Conservation (phyloP, 2,797 vertebrate species). For the Falco cherrug region DNA sequence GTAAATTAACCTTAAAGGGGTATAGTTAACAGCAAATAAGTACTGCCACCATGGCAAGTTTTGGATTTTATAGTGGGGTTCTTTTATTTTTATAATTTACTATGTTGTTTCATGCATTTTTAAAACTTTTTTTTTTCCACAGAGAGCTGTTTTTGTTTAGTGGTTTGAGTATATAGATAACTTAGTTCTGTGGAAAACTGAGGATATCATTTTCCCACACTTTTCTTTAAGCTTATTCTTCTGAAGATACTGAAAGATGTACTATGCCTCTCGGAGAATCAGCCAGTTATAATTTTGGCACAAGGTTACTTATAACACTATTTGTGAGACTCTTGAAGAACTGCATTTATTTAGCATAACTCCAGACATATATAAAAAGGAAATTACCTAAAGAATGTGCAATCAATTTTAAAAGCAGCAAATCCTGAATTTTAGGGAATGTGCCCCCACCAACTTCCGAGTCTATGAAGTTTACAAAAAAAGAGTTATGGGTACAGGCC, state of each 20-base stretch:
- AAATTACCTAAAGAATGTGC: background rate
- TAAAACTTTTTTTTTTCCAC: conserved; percentile 63
- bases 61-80: background rate
- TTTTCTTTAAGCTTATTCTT: background rate
- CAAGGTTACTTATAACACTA: background rate
- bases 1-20: background rate
- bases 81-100: background rate
- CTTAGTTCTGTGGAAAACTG: background rate
- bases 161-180: conserved; percentile 62
- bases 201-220: conserved; percentile 33
- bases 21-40: background rate
- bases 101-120: background rate
- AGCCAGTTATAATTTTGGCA: background rate
- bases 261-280: conserved; percentile 32
- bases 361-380: background rate
- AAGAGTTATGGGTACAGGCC: background rate
- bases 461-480: background rate
- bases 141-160: conserved; percentile 72
- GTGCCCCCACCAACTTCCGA: background rate
- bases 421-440: background rate
- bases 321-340: background rate
- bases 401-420: background rate
- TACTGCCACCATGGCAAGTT: background rate
- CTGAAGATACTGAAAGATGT: background rate
- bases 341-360: background rate